Conservation (phyloP, 1,140 invertebrate species). For the Semibalanus balanoides region DNA sequence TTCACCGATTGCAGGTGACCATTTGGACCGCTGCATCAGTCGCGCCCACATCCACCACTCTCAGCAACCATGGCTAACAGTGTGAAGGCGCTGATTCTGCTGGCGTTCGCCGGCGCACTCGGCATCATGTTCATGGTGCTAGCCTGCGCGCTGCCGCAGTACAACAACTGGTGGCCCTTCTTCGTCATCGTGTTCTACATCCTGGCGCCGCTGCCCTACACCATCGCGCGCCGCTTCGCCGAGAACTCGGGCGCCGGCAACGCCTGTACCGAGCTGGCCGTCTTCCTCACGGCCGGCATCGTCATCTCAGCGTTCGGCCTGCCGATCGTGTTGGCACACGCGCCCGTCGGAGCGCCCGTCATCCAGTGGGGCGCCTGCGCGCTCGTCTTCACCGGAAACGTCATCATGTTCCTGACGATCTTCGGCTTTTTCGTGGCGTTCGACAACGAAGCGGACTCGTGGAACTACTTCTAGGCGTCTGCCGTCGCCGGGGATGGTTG, state of each 20-base stretch:
- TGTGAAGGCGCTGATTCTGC: conserved; percentile 47
- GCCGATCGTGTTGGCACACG: conserved; percentile 78
- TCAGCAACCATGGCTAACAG: neutral
- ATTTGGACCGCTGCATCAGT: no score
- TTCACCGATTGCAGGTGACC: no score
- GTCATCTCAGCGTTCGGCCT: conserved; percentile 84
- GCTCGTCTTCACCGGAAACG: conserved; percentile 71
- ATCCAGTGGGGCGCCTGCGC: conserved; percentile 72
- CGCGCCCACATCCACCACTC: no score
- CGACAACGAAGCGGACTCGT: conserved; percentile 40
- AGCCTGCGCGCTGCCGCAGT: conserved; percentile 80
- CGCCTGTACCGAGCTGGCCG: conserved; percentile 61
- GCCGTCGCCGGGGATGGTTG: no score
- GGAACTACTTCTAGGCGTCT: neutral
- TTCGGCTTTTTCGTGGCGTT: conserved; percentile 78
- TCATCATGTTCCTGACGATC: conserved; percentile 82
- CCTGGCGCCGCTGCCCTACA: conserved; percentile 75
- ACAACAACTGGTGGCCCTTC: conserved; percentile 90
- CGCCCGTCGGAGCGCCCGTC: conserved; percentile 36
- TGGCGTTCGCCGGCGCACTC: conserved; percentile 88
- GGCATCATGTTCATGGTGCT: conserved; percentile 93
- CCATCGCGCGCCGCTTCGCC: conserved; percentile 61
- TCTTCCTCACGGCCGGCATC: conserved; percentile 75
- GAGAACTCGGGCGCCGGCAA: conserved; percentile 33
- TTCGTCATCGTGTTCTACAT: conserved; percentile 93